Base-by-base conservation (phyloP, 2,797 vertebrate species). In the Periparus ater region DNA sequence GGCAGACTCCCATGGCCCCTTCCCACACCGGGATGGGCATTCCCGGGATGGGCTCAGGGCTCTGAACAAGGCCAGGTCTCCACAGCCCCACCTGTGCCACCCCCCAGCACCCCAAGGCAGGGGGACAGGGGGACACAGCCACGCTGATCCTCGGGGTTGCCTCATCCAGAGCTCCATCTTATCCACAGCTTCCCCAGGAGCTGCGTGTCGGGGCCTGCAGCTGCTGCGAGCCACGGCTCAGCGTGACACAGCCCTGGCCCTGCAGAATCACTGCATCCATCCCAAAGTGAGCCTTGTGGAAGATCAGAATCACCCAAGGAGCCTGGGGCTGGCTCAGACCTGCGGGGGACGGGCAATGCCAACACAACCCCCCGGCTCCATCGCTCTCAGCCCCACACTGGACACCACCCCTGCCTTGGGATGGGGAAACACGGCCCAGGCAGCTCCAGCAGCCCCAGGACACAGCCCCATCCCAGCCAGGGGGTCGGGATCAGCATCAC, bases 371-470 rank as follows among this genome's bases (percentile, higher is more conserved):
- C 23, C 51, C 0, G 3, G 34, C 36, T 63, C 63, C 54, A 23
- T 2, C 2, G 0, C 72, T 45, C 32, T 2, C 16, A 8, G 61
- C 12, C n/a, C 19, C 23, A 9, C 3, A 21, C 13, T 0, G 65
- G 78, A 11, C 38, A 55, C 1, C 57, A 13, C 27, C 72, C 42
- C 30, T 2, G 51, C 61, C 42, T 0, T 3, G 58, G 6, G 9
- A 47, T 1, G 30, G 55, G 44, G 26, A 15, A 3, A 13, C 0
- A 1, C 0, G 7, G 48, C 16, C 17, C 89, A 44, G 50, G 10
- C 40, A 40, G 73, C 75, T 17, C 29, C 0, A 8, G 7, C 5
- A 25, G 62, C 55, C 72, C 78, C 17, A 10, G 10, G 61, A 55
- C 48, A 45, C 79, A 29, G 27, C 63, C 40, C 22, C 1, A 4